Percentiles rank a stretch among this genome's conserved stretches.
Conservation (phyloP, 92 coral and sea anemone genomes). For the Phenganax marumi region DNA sequence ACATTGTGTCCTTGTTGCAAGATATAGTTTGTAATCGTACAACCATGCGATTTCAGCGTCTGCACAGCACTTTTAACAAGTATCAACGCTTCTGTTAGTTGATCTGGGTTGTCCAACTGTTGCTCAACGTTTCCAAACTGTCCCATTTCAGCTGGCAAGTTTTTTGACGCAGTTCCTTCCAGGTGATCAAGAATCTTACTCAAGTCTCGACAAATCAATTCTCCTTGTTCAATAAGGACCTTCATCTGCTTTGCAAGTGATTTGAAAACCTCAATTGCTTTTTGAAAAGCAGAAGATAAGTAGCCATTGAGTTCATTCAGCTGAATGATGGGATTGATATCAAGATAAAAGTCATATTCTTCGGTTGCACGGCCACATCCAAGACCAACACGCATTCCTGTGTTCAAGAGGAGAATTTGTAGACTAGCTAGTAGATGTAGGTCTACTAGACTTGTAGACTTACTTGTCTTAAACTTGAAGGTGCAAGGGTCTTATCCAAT, state of each 20-base stretch:
- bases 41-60: constrained; percentile 62
- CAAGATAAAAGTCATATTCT: constrained; percentile 88
- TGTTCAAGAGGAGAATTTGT: constrained; percentile 8
- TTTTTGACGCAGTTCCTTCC: constrained; percentile 57
- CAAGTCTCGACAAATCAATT: constrained; percentile 67
- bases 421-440: background rate
- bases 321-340: constrained; percentile 75
- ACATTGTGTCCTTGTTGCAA: constrained; percentile 91
- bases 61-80: constrained; percentile 79
- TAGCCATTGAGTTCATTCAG: constrained; percentile 71
- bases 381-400: constrained; percentile 92
- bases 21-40: constrained; percentile 81
- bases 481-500: background rate
- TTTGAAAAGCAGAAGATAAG: constrained; percentile 62
- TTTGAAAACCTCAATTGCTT: constrained; percentile 71
- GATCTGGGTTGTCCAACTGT: constrained; percentile 81
- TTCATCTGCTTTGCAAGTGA: constrained; percentile 74
- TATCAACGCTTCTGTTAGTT: constrained; percentile 83
- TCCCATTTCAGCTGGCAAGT: constrained; percentile 60
- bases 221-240: constrained; percentile 66
- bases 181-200: constrained; percentile 65
- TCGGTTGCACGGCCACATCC: constrained; percentile 73
- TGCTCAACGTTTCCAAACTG: constrained; percentile 11
- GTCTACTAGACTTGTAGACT: too few relatives aligned
- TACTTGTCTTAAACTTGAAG: too few relatives aligned